A percentile compares a stretch with the other conserved stretches of the same genome.
Conservation (phyloP, 2,888 invertebrate genomes). For the Cephus pulcher region DNA sequence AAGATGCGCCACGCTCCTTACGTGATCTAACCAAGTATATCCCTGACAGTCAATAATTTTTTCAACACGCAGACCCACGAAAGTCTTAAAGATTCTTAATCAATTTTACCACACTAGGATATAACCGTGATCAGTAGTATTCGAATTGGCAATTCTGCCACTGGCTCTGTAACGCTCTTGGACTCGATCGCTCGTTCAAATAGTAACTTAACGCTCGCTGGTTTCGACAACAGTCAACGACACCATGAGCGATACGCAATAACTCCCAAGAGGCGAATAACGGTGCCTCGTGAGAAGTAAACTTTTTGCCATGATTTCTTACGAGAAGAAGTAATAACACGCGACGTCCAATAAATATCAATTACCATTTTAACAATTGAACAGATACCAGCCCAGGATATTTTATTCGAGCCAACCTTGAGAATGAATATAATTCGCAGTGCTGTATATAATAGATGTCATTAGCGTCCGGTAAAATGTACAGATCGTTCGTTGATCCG, state of each 20-base stretch:
- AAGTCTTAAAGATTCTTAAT: not conserved
- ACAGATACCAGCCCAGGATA: not conserved
- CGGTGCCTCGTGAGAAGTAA: not conserved
- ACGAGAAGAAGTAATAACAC: not conserved
- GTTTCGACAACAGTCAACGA: not conserved
- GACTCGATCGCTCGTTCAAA: not conserved
- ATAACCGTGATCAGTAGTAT: not conserved
- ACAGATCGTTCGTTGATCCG: not conserved
- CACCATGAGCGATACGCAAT: not conserved
- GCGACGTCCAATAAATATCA: not conserved
- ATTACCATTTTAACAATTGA: not conserved
- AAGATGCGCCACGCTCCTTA: slow-evolving; percentile 11
- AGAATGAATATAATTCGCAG: not conserved
- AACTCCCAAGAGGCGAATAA: not conserved
- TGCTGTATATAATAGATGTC: not conserved
- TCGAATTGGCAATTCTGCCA: not conserved
- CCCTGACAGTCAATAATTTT: not conserved
- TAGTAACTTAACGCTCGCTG: not conserved
- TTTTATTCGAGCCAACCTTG: not conserved
- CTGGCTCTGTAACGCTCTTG: not conserved
- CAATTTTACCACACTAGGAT: not conserved
- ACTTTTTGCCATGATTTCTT: not conserved
- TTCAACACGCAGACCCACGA: not conserved
- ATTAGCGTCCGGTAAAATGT: not conserved
- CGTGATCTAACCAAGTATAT: not conserved